These are phyloP conservation scores for Pyrgilauda ruficollis DNA, from an alignment of 2,113 vertebrate species.

Conservation along the genomic window DNA sequence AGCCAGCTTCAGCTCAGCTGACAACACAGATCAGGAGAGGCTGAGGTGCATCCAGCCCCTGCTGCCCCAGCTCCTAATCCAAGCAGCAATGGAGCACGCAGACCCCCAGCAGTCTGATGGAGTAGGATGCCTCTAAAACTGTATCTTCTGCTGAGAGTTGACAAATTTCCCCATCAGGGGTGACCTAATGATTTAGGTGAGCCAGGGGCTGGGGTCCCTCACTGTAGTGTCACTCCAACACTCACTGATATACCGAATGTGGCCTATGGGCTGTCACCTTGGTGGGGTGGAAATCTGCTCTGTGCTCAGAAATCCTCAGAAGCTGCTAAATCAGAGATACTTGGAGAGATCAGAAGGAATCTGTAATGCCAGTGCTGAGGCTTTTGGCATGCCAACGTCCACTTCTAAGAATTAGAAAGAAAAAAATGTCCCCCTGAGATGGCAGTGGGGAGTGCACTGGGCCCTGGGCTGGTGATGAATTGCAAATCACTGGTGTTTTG, in stretches of 20 bases:
- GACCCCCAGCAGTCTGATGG: not conserved
- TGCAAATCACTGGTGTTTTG: not conserved
- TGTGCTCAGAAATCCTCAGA: not conserved
- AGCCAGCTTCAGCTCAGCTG: not conserved
- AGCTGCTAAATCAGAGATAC: not conserved
- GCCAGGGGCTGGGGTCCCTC: not conserved
- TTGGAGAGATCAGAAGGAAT: not conserved
- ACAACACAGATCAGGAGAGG: accelerated
- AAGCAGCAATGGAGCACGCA: not conserved
- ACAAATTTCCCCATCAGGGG: not conserved
- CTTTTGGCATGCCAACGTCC: not conserved
- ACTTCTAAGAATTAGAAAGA: not conserved
- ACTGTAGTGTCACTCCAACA: not conserved
- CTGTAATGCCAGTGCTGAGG: not conserved
- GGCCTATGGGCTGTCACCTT: not conserved
- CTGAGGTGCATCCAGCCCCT: not conserved
- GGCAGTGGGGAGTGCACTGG: not conserved
- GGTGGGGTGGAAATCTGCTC: not conserved
- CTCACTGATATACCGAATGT: not conserved
- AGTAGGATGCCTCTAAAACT: not conserved
- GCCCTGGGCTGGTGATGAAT: not conserved
- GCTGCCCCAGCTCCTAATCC: not conserved
- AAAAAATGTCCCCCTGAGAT: not conserved
- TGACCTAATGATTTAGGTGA: not conserved
- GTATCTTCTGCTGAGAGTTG: not conserved